Evolutionary conservation across 2,113 vertebrate species (phyloP), one percentile per base, ranked within the genome.

Genomic region (Miniopterus natalensis): DNA sequence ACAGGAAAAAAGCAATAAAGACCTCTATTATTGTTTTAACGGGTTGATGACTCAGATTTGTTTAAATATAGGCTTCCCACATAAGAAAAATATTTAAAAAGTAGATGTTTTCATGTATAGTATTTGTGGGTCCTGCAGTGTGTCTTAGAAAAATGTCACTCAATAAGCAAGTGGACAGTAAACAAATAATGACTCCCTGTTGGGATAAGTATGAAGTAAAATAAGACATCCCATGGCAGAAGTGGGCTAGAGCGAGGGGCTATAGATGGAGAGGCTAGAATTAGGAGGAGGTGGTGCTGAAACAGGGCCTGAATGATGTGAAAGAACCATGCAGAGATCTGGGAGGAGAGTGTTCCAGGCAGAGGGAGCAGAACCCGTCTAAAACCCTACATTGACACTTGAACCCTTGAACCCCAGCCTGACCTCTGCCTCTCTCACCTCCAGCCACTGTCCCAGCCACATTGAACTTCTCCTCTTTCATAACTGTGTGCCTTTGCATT

Each of bases 121-220:
- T 49, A 71, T 71, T 31, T 77, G 15, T 88, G 14, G 17, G 55
- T 55, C 61, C 8, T 85, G 5, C 6, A 14, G 3, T 51, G 1
- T 91, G 42, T 88, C 15, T 92, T 59, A 77, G 90, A 65, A 95
- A 87, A 80, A 59, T 65, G 36, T 75, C 80, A 70, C 14, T 63
- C 15, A 66, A 3, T 57, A 84, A 92, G 29, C 27, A 94, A 63
- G 49, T 27, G 63, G 63, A 51, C 29, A 66, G 27, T n/a, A 42
- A 78, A 75, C 47, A 75, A 83, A 73, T 92, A 27, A 51, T 80
- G 71, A 79, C 51, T 90, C n/a, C 47, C 15, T n/a, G 6, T 49
- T 94, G 57, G n/a, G 12, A 29, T 57, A 68, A 74, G 31, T 42
- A 14, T 12, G 25, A 87, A 59, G 63, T 27, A 74, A 74, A 71